These are phyloP conservation scores for Ginglymostoma cirratum DNA, from an alignment of 2,113 vertebrate genomes.

Conservation along the genomic window DNA sequence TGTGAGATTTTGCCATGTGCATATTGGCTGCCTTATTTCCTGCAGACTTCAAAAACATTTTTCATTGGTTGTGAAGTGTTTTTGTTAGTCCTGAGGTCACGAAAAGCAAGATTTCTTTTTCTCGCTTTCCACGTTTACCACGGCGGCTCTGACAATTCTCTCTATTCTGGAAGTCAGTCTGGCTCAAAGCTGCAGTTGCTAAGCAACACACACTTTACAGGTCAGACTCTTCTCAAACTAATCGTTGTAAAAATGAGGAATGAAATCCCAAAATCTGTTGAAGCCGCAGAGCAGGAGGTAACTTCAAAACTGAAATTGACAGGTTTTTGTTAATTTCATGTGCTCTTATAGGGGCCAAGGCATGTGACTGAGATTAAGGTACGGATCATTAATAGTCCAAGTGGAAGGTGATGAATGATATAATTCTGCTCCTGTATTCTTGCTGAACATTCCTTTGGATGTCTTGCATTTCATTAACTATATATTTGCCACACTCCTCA, in stretches of 20 bases:
- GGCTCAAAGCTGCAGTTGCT: not conserved
- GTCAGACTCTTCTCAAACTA: not conserved
- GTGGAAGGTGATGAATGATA: not conserved
- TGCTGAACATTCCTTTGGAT: not conserved
- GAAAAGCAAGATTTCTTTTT: not conserved
- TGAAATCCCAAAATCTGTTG: not conserved
- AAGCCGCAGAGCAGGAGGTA: not conserved
- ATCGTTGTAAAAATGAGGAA: not conserved
- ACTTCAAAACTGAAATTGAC: not conserved
- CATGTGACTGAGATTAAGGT: not conserved
- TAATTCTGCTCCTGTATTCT: not conserved
- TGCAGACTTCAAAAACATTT: not conserved
- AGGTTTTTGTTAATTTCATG: not conserved
- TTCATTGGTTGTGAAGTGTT: not conserved
- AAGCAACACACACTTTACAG: not conserved
- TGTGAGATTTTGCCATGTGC: not conserved
- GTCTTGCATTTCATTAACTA: not conserved
- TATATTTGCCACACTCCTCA: no score
- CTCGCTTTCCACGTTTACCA: not conserved
- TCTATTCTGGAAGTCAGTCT: not conserved
- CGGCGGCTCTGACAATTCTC: not conserved
- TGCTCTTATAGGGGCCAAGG: not conserved
- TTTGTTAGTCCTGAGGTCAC: not conserved
- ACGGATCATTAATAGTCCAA: not conserved
- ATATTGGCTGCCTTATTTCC: not conserved